Base-by-base conservation (phyloP, 1,140 invertebrate genomes). In the Pararge aegeria region DNA sequence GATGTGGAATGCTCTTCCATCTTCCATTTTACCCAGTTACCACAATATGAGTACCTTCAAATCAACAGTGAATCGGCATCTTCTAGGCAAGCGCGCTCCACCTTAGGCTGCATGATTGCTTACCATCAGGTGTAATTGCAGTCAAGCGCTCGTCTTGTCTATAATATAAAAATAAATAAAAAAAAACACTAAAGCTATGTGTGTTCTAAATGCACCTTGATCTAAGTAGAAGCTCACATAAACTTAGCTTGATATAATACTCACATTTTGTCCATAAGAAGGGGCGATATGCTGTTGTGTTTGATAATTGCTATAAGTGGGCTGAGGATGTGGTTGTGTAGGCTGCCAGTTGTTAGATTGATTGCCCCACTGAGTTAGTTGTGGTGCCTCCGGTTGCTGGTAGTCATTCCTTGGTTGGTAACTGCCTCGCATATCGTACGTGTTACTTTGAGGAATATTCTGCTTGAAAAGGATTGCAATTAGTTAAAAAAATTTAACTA, bases 371-470 rank as follows among this genome's bases (percentile, higher is more conserved):
- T 38, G 40, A 13, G 37, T 18, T 24, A 24, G 21, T 29, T 34
- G 50, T 19, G 29, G n/a, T 5, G 29, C 5, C 12, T 60, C 18
- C 5, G 40, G 30, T 34, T 10, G 9, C 7, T 34, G 55, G 29
- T 48, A 61, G 12, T 53, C 57, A 37, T 27, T 60, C 29, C 51
- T 44, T 2, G 24, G 48, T 52, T 61, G 63, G 34, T 61, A 66
- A 27, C 20, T 20, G 12, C 30, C 63, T 34, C 49, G 52, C 20
- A 13, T 9, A 3, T 61, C 54, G 24, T 52, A 66, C 0, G 29
- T 27, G n/a, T n/a, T 46, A 7, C 53, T 38, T n/a, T 52, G 57
- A 10, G 49, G 40, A 0, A 46, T 46, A 46, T 5, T 21, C 16
- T 20, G 24, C 27, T 42, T 46, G n/a, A 18, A 20, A 46, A 21